Conservation (phyloP, 1,140 invertebrate genomes). For the Oryctes rhinoceros region DNA sequence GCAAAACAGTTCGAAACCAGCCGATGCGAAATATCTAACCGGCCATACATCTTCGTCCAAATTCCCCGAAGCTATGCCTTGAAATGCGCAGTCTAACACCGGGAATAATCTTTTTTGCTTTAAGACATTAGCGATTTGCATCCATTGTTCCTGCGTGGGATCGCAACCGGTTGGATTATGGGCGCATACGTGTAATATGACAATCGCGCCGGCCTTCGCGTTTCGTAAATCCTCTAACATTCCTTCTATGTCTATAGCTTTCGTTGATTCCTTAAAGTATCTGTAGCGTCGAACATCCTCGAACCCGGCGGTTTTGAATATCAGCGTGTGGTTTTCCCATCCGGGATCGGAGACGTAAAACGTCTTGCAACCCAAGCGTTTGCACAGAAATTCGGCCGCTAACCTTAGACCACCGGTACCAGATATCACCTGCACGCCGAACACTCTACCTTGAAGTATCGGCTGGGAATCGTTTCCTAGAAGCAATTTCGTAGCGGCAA, state of each 20-base stretch:
- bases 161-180: slow-evolving; percentile 99
- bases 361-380: slow-evolving; percentile 75
- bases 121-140: slow-evolving; percentile 76
- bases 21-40: slow-evolving; percentile 80
- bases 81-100: slow-evolving; percentile 99
- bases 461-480: slow-evolving; percentile 83
- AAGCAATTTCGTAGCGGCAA: slow-evolving; percentile 82
- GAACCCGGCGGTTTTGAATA: slow-evolving; percentile 91
- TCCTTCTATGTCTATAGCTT: slow-evolving; percentile 84
- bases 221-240: slow-evolving; percentile 74
- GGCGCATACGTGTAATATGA: slow-evolving; percentile 96
- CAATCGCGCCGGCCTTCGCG: slow-evolving; percentile 85
- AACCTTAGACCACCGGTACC: slow-evolving; percentile 92
- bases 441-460: slow-evolving; percentile 79
- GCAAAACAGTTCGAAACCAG: slow-evolving; percentile 87
- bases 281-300: slow-evolving; percentile 82
- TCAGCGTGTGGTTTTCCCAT: slow-evolving; percentile 92
- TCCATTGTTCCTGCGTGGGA: slow-evolving; percentile 93
- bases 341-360: slow-evolving; percentile 94
- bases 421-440: slow-evolving; percentile 91
- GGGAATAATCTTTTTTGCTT: slow-evolving; percentile 89
- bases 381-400: slow-evolving; percentile 87
- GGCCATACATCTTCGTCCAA: slow-evolving; percentile 86
- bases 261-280: slow-evolving; percentile 88
- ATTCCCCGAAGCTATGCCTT: slow-evolving; percentile 91